A percentile compares a stretch with the other conserved stretches of the same genome.
These are phyloP conservation scores for Polypedilum vanderplanki DNA, from an alignment of 1,140 invertebrate species.

Conservation along the genomic window DNA sequence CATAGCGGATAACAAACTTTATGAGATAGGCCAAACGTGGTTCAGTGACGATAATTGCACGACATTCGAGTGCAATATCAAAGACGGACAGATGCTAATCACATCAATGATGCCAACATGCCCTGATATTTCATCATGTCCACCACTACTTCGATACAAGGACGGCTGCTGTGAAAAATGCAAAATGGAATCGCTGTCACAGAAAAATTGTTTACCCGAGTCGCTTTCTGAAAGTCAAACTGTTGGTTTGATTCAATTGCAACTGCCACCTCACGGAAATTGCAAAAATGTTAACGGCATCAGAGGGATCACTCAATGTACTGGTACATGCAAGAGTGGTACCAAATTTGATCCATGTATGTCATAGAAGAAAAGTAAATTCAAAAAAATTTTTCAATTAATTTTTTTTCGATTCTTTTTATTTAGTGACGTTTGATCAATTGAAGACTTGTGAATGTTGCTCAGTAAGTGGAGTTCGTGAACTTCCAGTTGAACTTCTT, in stretches of 20 bases:
- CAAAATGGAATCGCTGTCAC: constrained; percentile 45
- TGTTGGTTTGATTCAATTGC: constrained; percentile 48
- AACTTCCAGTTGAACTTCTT: constrained; percentile 38
- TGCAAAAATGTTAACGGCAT: constrained; percentile 56
- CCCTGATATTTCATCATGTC: constrained; percentile 54
- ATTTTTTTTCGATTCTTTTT: constrained; percentile 2
- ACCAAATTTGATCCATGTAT: constrained; percentile 56
- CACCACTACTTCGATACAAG: constrained; percentile 47
- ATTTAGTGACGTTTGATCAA: constrained; percentile 35
- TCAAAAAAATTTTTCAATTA: neutral
- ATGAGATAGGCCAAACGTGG: constrained; percentile 53
- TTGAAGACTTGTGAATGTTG: constrained; percentile 42
- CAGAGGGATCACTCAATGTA: constrained; percentile 55
- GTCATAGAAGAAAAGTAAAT: constrained; percentile 32
- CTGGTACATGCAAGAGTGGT: constrained; percentile 57
- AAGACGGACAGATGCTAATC: constrained; percentile 47
- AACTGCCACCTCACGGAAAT: constrained; percentile 45
- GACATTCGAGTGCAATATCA: constrained; percentile 49
- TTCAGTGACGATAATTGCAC: constrained; percentile 60
- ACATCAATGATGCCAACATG: constrained; percentile 50
- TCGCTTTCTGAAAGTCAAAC: constrained; percentile 48
- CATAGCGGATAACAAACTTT: constrained; percentile 50
- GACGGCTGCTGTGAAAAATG: constrained; percentile 63
- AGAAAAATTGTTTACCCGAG: constrained; percentile 49
- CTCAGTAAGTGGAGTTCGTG: constrained; percentile 37